A percentile compares a stretch with the other conserved stretches of the same genome.
phyloP scores from a whole-genome alignment of 1,140 invertebrate species.

The Neoseiulus cucumeris region DNA sequence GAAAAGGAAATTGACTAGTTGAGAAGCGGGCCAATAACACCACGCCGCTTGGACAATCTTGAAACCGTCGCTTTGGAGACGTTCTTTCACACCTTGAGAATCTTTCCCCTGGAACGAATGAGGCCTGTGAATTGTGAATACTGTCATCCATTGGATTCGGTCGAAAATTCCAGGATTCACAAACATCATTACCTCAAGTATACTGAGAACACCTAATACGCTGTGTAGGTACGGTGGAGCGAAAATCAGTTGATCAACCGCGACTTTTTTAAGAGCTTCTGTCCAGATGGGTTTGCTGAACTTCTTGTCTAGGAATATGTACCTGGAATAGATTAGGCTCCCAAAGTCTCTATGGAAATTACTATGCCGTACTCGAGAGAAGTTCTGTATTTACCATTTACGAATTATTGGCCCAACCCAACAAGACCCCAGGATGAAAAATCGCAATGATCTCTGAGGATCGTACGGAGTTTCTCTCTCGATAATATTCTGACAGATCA shows the following conservation, averaged over 20 bases:
- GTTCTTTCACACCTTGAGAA: background rate
- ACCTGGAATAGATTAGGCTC: background rate
- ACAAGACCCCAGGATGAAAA: background rate
- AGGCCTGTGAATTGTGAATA: no score
- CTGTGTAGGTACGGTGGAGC: background rate
- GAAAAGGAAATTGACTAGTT: background rate
- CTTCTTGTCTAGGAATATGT: constrained; percentile 8
- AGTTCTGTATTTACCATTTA: background rate
- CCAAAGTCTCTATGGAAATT: no score
- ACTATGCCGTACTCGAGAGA: background rate
- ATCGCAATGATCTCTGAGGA: background rate
- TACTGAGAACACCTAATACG: background rate
- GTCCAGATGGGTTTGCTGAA: background rate
- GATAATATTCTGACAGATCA: background rate
- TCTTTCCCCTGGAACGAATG: background rate
- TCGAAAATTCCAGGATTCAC: background rate
- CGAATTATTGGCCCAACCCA: constrained; percentile 4
- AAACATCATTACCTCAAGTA: background rate
- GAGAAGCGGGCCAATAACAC: constrained; percentile 4
- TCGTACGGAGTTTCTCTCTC: background rate
- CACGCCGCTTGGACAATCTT: background rate
- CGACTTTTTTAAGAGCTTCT: background rate
- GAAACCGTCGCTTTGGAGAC: background rate
- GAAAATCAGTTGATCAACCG: constrained; percentile 3
- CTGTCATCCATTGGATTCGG: background rate